These are phyloP conservation scores for Symphodus melops DNA, from an alignment of 2,113 vertebrate species.

Conservation along the genomic window DNA sequence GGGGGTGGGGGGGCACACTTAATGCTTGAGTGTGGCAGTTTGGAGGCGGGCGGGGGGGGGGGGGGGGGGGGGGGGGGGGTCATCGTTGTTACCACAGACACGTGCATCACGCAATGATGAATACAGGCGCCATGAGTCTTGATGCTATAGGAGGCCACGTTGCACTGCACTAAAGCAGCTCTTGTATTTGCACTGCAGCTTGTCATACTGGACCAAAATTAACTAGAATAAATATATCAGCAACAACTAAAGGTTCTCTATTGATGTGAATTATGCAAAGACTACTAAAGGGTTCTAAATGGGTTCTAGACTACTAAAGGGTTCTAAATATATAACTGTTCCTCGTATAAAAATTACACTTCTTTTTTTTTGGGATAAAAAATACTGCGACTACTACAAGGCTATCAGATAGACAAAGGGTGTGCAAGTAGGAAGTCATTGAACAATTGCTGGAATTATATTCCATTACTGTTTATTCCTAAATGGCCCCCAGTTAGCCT, in stretches of 20 bases:
- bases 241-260: background rate
- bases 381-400: background rate
- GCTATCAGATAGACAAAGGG: constrained; percentile 15
- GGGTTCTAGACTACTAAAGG: too few species aligned
- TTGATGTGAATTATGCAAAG: background rate
- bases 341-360: background rate
- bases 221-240: background rate
- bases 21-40: constrained; percentile 44
- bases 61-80: constrained; percentile 21
- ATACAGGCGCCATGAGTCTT: constrained; percentile 64
- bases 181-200: constrained; percentile 22
- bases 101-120: constrained; percentile 36
- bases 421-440: background rate
- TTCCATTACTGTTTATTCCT: constrained; percentile 55
- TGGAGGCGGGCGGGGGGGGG: constrained; percentile 5
- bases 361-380: background rate
- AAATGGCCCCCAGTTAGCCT: constrained; percentile 48
- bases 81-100: constrained; percentile 57
- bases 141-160: constrained; percentile 44
- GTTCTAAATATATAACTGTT: background rate
- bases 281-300: constrained; percentile 2
- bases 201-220: constrained; percentile 19
- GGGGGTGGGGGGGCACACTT: constrained; percentile 70
- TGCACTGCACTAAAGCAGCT: background rate
- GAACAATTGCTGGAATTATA: constrained; percentile 46